Evolutionary conservation across 2,888 invertebrate species (phyloP).

Genomic region (Chesias legatella): DNA sequence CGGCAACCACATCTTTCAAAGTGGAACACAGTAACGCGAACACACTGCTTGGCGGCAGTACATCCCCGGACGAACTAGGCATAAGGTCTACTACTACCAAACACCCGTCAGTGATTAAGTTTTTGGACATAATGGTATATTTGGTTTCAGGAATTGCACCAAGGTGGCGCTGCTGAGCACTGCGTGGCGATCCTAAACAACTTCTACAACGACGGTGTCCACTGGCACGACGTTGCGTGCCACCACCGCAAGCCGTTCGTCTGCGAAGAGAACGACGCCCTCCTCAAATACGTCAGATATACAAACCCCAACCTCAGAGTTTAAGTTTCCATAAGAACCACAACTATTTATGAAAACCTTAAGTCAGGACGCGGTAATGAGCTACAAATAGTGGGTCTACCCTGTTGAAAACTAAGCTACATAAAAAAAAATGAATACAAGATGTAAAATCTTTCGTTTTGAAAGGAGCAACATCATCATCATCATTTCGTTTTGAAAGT

Average conservation of each 20-base stretch:
- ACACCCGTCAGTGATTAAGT: too few relatives aligned
- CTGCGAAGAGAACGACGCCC: constrained; percentile 92
- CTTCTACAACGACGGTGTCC: constrained; percentile 94
- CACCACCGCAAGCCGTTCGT: constrained; percentile 94
- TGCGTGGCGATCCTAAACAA: constrained; percentile 92
- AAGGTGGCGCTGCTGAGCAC: constrained; percentile 91
- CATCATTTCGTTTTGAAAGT: not conserved
- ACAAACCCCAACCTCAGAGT: constrained; percentile 89
- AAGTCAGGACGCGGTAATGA: constrained; percentile 22
- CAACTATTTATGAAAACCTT: constrained; percentile 27
- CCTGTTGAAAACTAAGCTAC: not conserved
- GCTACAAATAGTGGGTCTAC: constrained; percentile 17
- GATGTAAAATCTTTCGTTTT: not conserved
- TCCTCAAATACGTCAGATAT: constrained; percentile 91
- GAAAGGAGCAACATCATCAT: not conserved
- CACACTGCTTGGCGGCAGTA: too few relatives aligned
- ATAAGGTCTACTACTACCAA: too few relatives aligned
- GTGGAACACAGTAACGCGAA: too few relatives aligned
- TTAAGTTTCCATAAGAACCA: constrained; percentile 52
- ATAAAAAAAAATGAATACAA: not conserved
- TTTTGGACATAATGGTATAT: too few relatives aligned
- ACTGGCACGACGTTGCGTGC: constrained; percentile 95
- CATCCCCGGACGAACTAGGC: too few relatives aligned
- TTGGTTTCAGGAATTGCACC: constrained; percentile 83
- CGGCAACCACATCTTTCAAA: too few relatives aligned